Evolutionary conservation across 2,888 invertebrate genomes (phyloP).

Genomic region (Phyllotreta striolata): DNA sequence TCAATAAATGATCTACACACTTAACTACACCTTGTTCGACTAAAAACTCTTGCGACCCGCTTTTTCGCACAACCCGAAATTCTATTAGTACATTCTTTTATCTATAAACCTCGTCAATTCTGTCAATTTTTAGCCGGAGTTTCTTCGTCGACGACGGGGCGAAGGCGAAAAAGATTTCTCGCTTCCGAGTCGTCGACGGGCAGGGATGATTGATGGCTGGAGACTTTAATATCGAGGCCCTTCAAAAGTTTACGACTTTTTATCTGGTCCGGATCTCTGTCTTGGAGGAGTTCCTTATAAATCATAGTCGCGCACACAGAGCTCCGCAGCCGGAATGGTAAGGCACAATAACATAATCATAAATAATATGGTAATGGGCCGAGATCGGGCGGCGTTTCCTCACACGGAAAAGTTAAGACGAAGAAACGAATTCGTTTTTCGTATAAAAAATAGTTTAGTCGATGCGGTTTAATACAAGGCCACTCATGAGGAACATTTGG

Average conservation of each 20-base stretch:
- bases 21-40: background rate
- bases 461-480: no score
- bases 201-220: slow-evolving; percentile 26
- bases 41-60: slow-evolving; percentile 21
- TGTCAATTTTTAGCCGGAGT: slow-evolving; percentile 24
- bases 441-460: no score
- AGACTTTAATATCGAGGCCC: slow-evolving; percentile 11
- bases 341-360: slow-evolving; percentile 29
- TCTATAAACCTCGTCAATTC: slow-evolving; percentile 22
- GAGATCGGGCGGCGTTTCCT: slow-evolving; percentile 13
- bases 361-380: slow-evolving; percentile 25
- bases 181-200: slow-evolving; percentile 9
- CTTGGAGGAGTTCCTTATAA: slow-evolving; percentile 25
- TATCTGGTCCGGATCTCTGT: slow-evolving; percentile 26
- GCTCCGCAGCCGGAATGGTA: slow-evolving; percentile 9
- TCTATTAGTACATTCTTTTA: slow-evolving; percentile 27
- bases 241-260: slow-evolving; percentile 24
- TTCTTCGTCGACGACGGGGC: slow-evolving; percentile 6
- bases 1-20: no score
- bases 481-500: no score
- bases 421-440: no score
- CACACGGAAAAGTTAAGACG: no score
- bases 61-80: slow-evolving; percentile 20
- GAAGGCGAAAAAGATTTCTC: slow-evolving; percentile 24
- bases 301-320: slow-evolving; percentile 24